Evolutionary conservation across 2,888 invertebrate genomes (phyloP).

Genomic region (Hylaea fasciaria): DNA sequence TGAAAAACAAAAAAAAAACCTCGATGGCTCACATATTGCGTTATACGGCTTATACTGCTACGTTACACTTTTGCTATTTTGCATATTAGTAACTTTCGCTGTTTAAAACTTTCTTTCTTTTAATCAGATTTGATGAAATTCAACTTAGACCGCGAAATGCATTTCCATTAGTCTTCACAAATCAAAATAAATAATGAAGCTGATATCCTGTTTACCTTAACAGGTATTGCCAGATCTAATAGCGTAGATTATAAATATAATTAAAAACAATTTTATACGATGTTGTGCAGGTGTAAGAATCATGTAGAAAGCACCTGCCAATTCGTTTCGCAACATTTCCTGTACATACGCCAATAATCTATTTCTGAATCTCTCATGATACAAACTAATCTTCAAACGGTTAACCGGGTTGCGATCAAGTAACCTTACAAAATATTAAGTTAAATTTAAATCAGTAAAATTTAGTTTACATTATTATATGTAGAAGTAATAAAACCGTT

Average conservation of each 20-base stretch:
- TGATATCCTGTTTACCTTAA: conserved; percentile 26
- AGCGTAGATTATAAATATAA: not conserved
- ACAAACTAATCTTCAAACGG: too few species aligned
- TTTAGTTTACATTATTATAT: too few species aligned
- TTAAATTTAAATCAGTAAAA: too few species aligned
- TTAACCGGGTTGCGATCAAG: too few species aligned
- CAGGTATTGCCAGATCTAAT: not conserved
- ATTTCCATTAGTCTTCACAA: conserved; percentile 21
- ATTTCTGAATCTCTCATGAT: too few species aligned
- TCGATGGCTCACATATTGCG: conserved; percentile 31
- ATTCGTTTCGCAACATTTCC: too few species aligned
- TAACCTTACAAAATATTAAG: too few species aligned
- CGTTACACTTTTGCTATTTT: conserved; percentile 37
- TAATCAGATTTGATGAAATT: conserved; percentile 25
- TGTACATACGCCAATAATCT: too few species aligned
- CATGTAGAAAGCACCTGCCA: too few species aligned
- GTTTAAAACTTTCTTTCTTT: conserved; percentile 29
- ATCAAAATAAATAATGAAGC: conserved; percentile 10
- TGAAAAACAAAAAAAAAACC: conserved; percentile 23
- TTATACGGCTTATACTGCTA: too few species aligned
- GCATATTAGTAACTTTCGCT: conserved; percentile 38
- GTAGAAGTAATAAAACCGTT: too few species aligned
- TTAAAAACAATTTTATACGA: not conserved
- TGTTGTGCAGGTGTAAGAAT: too few species aligned
- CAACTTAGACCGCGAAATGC: conserved; percentile 17